A percentile compares a stretch with the other conserved stretches of the same genome.
Conservation (phyloP, 2,797 vertebrate species). For the Phoebastria nigripes region DNA sequence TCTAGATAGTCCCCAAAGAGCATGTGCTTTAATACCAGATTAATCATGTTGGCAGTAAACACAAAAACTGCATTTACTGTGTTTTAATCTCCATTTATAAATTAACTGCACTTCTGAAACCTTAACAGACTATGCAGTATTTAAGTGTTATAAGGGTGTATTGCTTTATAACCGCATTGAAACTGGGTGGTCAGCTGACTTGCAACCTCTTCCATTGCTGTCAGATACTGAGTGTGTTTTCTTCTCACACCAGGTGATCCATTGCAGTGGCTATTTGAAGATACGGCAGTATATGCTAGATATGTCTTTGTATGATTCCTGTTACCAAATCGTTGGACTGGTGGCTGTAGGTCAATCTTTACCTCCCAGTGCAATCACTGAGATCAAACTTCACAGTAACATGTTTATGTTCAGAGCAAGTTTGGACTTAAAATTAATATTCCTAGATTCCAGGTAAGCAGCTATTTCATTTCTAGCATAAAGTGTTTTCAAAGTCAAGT, state of each 20-base stretch:
- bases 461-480: not conserved
- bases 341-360: constrained; percentile 92
- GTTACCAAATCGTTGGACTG: constrained; percentile 89
- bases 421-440: constrained; percentile 93
- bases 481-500: not conserved
- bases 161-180: not conserved
- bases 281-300: constrained; percentile 89
- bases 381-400: constrained; percentile 94
- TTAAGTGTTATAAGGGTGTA: not conserved
- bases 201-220: not conserved
- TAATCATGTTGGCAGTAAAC: not conserved
- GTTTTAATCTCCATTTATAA: not conserved
- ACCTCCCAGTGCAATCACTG: constrained; percentile 91
- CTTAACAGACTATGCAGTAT: not conserved
- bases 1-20: not conserved
- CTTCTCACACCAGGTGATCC: constrained; percentile 84
- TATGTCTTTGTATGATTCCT: constrained; percentile 86
- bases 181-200: not conserved
- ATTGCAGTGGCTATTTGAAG: constrained; percentile 95
- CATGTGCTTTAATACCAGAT: not conserved
- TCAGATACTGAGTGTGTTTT: not conserved
- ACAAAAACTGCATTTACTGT: not conserved
- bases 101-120: not conserved
- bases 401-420: constrained; percentile 98
- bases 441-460: constrained; percentile 90